Evolutionary conservation across 2,888 invertebrate genomes (phyloP), one percentile per base, ranked within the genome.

Genomic region (Euzophera pinguis): DNA sequence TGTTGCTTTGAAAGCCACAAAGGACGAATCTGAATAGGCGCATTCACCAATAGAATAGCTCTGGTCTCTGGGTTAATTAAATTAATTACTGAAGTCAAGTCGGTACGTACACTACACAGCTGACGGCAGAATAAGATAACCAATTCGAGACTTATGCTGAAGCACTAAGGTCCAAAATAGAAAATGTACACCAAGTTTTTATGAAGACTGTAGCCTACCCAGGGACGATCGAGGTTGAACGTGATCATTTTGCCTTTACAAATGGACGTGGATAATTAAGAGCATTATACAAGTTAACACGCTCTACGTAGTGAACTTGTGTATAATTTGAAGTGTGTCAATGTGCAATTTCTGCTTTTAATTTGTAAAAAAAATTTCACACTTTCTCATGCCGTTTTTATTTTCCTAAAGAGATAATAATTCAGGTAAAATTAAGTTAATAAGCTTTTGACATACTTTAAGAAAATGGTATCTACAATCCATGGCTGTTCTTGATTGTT

Each of bases 1-100:
- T 48, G 35, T 37, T 48, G 37, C 50, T 41, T 39, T 39, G 34
- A 50, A 35, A 50, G 50, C 42, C 50, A 50, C 50, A 50, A 50
- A 42, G 48, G 48, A 22, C 48, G 29, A 49, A 38, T 37, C 38
- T 38, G 48, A 49, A 38, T 38, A 38, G 42, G 37, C 37, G 38
- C 37, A 48, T 38, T 48, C 14, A 38, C 49, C 29, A 29, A 49
- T 38, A 49, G 37, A 49, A 49, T 50, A 42, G 32, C 50, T 50
- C 14, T 4, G 13, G 35, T 51, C 43, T 51, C 13, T 51, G 32
- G 43, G 43, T 37, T 51, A 51, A 51, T 51, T 51, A 43, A 43
- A 35, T 51, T 51, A 43, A 51, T 51, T 51, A 51, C 22, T 37
- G 17, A 17, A 12, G 43, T 43, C 43, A 41, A 38, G 49, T 32